Evolutionary conservation across 2,797 vertebrate genomes (phyloP).

Genomic region (Buceros bicornis): DNA sequence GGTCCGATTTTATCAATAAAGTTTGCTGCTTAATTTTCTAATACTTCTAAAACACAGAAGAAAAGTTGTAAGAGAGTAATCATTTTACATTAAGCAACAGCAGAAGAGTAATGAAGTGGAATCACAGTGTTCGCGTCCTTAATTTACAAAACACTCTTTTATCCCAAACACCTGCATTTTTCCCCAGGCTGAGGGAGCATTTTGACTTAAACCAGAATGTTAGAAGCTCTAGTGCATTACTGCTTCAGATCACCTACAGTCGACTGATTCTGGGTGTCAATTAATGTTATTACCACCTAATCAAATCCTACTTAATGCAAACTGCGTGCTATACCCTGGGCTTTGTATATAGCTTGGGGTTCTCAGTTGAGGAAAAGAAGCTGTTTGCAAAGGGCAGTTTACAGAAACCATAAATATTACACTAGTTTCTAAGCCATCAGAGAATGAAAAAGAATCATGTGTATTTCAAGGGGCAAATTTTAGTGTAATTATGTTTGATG

Average conservation of each 20-base stretch:
- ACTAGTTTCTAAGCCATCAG: not conserved
- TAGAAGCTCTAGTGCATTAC: constrained; percentile 53
- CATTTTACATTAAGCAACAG: constrained; percentile 37
- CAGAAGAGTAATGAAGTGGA: constrained; percentile 55
- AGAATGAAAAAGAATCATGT: not conserved
- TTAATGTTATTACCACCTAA: constrained; percentile 73
- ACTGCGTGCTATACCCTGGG: constrained; percentile 16
- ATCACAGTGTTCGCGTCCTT: constrained; percentile 41
- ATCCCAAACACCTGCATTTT: constrained; percentile 62
- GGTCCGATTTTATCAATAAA: not conserved
- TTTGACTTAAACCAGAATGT: constrained; percentile 32
- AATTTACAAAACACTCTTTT: constrained; percentile 62
- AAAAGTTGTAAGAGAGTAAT: constrained; percentile 31
- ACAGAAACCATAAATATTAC: not conserved
- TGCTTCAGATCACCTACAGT: constrained; percentile 56
- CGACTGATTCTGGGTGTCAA: constrained; percentile 60
- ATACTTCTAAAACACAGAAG: constrained; percentile 9
- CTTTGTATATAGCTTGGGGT: constrained; percentile 10
- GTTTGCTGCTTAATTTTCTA: constrained; percentile 12
- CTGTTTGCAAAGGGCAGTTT: not conserved
- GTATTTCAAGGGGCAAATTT: not conserved
- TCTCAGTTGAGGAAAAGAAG: not conserved
- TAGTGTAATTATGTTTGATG: not conserved
- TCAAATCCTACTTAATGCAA: constrained; percentile 51
- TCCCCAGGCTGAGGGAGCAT: constrained; percentile 42